Evolutionary conservation across 2,113 vertebrate species (phyloP).

Genomic region (Clarias macrocephalus): DNA sequence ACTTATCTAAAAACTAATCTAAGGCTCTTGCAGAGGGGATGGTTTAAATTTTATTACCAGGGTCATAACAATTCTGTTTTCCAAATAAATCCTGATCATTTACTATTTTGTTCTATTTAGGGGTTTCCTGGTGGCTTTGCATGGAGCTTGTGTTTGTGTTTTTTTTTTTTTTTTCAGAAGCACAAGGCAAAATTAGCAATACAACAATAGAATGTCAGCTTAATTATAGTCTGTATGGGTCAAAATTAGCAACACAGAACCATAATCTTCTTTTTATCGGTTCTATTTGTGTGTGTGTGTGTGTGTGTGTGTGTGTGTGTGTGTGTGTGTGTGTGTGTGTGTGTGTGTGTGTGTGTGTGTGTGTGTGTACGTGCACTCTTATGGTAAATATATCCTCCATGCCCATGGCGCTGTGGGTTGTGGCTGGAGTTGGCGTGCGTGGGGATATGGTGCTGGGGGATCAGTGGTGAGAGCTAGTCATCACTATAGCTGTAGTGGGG

Average conservation of each 20-base stretch:
- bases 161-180: slow-evolving; percentile 10
- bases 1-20: background rate
- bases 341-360: slow-evolving; percentile 17
- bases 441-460: slow-evolving; percentile 35
- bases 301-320: background rate
- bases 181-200: slow-evolving; percentile 29
- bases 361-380: slow-evolving; percentile 15
- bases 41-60: background rate
- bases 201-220: slow-evolving; percentile 35
- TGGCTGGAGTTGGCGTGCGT: slow-evolving; percentile 42
- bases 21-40: background rate
- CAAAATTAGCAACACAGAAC: slow-evolving; percentile 41
- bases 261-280: slow-evolving; percentile 53
- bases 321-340: slow-evolving; percentile 22
- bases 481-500: slow-evolving; percentile 28
- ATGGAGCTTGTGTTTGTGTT: background rate
- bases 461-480: slow-evolving; percentile 41
- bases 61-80: background rate
- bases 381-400: slow-evolving; percentile 48
- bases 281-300: slow-evolving; percentile 54
- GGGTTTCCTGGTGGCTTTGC: slow-evolving; percentile 1
- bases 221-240: slow-evolving; percentile 31
- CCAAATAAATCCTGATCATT: slow-evolving; percentile 1
- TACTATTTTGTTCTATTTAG: slow-evolving; percentile 13
- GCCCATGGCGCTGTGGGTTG: slow-evolving; percentile 48